phyloP scores from a whole-genome alignment of 2,888 invertebrate genomes.

The Teleogryllus oceanicus region DNA sequence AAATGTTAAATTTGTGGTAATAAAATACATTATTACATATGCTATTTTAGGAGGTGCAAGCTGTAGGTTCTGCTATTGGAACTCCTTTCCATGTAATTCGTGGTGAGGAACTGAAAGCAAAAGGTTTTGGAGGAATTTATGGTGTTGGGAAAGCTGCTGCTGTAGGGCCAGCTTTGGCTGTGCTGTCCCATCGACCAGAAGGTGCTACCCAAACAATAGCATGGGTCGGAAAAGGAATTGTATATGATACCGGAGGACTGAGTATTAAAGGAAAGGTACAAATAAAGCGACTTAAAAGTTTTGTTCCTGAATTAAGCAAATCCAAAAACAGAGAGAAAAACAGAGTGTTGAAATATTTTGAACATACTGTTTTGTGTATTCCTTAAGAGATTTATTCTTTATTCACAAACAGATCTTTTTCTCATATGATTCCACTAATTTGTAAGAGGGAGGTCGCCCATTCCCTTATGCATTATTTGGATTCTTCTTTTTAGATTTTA shows the following conservation, averaged over 20 bases:
- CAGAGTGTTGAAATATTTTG: not conserved
- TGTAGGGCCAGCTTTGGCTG: conserved; percentile 64
- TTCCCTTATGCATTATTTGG: too few relatives aligned
- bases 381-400: not conserved
- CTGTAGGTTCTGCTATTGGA: conserved; percentile 62
- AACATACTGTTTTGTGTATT: not conserved
- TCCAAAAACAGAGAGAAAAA: not conserved
- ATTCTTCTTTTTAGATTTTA: not conserved
- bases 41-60: conserved; percentile 58
- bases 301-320: too few relatives aligned
- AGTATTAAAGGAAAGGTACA: conserved; percentile 81
- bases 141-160: conserved; percentile 77
- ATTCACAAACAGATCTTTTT: too few relatives aligned
- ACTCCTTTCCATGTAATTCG: conserved; percentile 61
- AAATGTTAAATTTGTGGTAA: not conserved
- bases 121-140: conserved; percentile 84
- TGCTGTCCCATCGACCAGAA: conserved; percentile 60
- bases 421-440: too few relatives aligned
- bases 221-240: conserved; percentile 92
- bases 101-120: conserved; percentile 69
- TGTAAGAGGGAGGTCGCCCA: too few relatives aligned
- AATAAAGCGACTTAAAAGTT: too few relatives aligned
- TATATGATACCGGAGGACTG: conserved; percentile 90
- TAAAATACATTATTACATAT: not conserved
- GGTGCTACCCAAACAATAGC: conserved; percentile 66